A percentile compares a stretch with the other conserved stretches of the same genome.
These are phyloP conservation scores for Lasiommata megera DNA, from an alignment of 2,888 invertebrate genomes.

Conservation along the genomic window DNA sequence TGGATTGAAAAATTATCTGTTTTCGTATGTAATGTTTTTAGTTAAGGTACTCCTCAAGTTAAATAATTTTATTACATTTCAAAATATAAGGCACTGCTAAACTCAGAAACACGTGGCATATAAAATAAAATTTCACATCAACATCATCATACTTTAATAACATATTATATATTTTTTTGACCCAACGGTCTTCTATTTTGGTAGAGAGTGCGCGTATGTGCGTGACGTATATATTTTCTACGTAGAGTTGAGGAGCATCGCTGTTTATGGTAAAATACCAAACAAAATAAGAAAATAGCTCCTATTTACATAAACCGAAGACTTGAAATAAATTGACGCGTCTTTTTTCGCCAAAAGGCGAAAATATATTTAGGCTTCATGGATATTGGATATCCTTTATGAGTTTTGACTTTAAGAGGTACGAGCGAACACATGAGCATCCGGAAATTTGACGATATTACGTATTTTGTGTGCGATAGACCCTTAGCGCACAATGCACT, in stretches of 20 bases:
- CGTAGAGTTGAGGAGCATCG: no score
- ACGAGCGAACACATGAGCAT: neutral
- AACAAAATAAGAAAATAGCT: neutral
- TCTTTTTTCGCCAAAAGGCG: neutral
- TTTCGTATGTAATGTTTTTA: no score
- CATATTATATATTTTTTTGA: no score
- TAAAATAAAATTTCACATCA: no score
- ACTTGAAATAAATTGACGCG: neutral
- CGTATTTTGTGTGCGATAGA: neutral
- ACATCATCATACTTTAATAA: no score
- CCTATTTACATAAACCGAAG: neutral
- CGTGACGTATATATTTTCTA: neutral
- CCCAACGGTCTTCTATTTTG: neutral
- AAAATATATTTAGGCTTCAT: neutral
- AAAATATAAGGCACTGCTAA: no score
- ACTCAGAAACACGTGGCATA: no score
- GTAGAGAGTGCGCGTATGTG: no score
- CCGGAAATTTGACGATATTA: slow-evolving; percentile 4
- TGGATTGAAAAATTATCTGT: no score
- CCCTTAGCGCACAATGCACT: no score
- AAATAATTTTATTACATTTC: no score
- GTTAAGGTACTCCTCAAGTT: no score
- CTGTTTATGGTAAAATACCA: neutral
- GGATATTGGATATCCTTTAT: slow-evolving; percentile 7
- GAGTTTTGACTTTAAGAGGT: slow-evolving; percentile 2